A percentile compares a stretch with the other conserved stretches of the same genome.
phyloP scores from a whole-genome alignment of 2,797 vertebrate genomes.

The Cryptoprocta ferox region DNA sequence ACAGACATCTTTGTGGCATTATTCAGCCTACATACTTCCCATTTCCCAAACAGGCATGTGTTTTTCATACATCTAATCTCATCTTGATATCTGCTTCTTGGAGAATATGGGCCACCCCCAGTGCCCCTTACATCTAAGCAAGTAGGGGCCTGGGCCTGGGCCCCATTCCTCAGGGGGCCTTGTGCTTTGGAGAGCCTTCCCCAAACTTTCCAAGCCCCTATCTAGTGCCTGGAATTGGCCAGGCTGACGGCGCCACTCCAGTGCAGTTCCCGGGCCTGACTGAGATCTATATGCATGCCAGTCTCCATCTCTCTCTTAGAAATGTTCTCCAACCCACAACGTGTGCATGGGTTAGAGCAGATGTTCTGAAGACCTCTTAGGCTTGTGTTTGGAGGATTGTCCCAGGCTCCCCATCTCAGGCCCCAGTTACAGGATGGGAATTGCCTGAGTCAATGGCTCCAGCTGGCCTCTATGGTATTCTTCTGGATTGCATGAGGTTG shows the following conservation, averaged over 20 bases:
- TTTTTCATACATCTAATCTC: background rate
- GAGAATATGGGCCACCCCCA: background rate
- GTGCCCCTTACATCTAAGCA: background rate
- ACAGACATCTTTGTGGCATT: background rate
- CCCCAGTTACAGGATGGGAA: background rate
- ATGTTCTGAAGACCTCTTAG: background rate
- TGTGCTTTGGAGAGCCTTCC: background rate
- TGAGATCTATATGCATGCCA: background rate
- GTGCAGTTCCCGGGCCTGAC: background rate
- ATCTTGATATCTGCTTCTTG: background rate
- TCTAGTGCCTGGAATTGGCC: background rate
- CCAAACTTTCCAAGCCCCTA: background rate
- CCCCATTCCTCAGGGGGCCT: background rate
- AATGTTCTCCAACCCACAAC: background rate
- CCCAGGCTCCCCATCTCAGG: no score
- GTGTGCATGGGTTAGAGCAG: background rate
- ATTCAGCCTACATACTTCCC: background rate
- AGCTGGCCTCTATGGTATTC: background rate
- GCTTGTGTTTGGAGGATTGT: background rate
- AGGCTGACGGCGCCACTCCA: no score
- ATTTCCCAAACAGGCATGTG: background rate
- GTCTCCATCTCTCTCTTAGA: background rate
- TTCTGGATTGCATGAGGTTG: background rate
- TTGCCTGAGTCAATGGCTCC: background rate
- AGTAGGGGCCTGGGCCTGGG: background rate